Evolutionary conservation across 2,888 invertebrate genomes (phyloP).

Genomic region (Apodemia mormo): DNA sequence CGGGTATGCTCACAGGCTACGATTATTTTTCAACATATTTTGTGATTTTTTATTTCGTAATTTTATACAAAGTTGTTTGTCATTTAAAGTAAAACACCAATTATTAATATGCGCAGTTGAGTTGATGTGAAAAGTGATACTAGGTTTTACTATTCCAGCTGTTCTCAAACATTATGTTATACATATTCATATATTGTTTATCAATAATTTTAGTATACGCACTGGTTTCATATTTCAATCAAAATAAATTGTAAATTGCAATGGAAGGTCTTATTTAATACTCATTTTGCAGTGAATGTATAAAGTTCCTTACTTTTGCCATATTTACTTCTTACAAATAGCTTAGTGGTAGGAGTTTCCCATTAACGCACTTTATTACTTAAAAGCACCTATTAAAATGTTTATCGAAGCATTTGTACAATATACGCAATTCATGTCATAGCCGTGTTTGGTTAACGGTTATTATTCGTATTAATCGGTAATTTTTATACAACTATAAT

Average conservation of each 20-base stretch:
- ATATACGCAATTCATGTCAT: no score
- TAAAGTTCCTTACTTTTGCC: conserved; percentile 16
- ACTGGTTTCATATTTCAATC: neutral
- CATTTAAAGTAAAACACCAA: conserved; percentile 5
- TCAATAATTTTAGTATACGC: conserved; percentile 1
- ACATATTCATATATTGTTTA: neutral
- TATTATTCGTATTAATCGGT: no score
- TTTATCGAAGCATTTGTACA: no score
- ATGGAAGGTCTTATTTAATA: conserved; percentile 17
- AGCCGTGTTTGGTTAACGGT: no score
- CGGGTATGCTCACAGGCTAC: no score
- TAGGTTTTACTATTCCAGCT: conserved; percentile 16
- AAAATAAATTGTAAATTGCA: neutral
- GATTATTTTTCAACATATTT: no score
- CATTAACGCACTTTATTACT: neutral
- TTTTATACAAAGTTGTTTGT: neutral
- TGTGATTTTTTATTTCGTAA: no score
- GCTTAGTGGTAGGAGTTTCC: neutral
- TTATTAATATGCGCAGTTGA: conserved; percentile 11
- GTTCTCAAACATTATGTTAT: conserved; percentile 12
- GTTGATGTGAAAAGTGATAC: conserved; percentile 17
- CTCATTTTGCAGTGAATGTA: neutral
- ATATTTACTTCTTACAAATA: neutral
- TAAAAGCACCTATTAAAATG: neutral
- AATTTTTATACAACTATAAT: no score